These are phyloP conservation scores for Phyllopteryx taeniolatus DNA, from an alignment of 2,113 vertebrate species.

Conservation along the genomic window DNA sequence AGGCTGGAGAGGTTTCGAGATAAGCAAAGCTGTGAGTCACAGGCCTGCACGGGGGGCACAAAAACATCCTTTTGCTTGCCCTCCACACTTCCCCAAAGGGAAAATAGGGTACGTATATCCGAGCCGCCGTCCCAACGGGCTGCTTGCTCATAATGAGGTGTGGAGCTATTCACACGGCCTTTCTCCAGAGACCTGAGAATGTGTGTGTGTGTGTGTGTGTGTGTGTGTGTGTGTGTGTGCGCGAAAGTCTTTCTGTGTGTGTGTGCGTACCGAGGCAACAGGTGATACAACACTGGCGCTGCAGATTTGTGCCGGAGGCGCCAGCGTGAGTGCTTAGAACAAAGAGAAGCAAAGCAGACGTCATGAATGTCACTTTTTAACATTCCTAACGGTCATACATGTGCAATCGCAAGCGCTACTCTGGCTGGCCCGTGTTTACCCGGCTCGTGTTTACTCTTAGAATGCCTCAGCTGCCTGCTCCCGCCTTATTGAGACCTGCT, in stretches of 20 bases:
- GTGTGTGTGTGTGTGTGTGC: conserved; percentile 11
- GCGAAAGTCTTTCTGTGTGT: too few species aligned
- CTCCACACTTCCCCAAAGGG: conserved; percentile 26
- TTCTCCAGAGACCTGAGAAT: conserved; percentile 27
- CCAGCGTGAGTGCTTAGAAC: not conserved
- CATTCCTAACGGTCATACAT: not conserved
- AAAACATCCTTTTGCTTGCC: conserved; percentile 58
- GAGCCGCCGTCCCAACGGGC: conserved; percentile 14
- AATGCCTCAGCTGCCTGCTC: not conserved
- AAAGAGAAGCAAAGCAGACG: not conserved
- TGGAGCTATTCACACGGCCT: conserved; percentile 40
- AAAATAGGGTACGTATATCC: conserved; percentile 8
- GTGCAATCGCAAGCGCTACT: conserved; percentile 1
- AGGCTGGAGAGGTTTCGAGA: conserved; percentile 57
- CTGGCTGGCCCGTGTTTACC: conserved; percentile 1
- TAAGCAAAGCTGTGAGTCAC: conserved; percentile 61
- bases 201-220: not conserved
- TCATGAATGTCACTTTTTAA: not conserved
- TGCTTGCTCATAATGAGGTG: conserved; percentile 46
- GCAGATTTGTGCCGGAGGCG: not conserved
- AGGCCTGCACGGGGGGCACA: conserved; percentile 33
- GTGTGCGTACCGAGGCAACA: conserved; percentile 27
- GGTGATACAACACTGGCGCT: conserved; percentile 24
- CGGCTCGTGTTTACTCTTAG: conserved; percentile 2
- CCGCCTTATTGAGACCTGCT: not conserved